Percentiles rank a stretch among this genome's conserved stretches.
phyloP scores from a whole-genome alignment of 1,140 invertebrate species.

The Streblospio benedicti region DNA sequence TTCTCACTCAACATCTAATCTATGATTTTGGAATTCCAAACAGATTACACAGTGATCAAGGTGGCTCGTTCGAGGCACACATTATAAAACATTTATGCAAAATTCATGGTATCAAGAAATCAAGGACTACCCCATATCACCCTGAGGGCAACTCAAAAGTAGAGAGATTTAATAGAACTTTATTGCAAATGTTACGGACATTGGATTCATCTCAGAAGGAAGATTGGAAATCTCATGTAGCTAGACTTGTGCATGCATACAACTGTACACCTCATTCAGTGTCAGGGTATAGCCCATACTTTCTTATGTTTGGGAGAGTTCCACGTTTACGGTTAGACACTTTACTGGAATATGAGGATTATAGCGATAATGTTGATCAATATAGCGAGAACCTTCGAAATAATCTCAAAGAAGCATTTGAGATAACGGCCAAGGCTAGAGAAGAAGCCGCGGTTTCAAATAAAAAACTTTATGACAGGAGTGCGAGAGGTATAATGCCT shows the following conservation, averaged over 20 bases:
- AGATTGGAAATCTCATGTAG: not conserved
- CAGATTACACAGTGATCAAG: constrained; percentile 1
- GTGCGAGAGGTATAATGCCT: too few relatives aligned
- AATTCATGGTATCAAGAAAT: not conserved
- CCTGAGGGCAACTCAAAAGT: not conserved
- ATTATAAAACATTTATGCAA: not conserved
- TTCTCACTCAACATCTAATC: constrained; percentile 34
- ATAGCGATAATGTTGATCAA: too few relatives aligned
- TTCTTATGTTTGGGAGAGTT: not conserved
- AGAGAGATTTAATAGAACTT: not conserved
- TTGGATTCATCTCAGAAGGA: not conserved
- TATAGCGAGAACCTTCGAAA: too few relatives aligned
- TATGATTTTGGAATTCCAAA: not conserved
- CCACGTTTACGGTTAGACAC: too few relatives aligned
- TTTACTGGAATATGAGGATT: too few relatives aligned
- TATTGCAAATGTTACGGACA: not conserved
- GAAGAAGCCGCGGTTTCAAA: too few relatives aligned
- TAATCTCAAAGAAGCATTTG: too few relatives aligned
- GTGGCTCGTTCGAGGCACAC: not conserved
- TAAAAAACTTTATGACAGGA: too few relatives aligned
- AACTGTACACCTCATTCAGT: not conserved
- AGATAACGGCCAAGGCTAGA: too few relatives aligned
- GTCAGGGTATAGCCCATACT: not conserved
- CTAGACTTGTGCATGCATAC: not conserved
- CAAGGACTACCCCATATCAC: not conserved